Evolutionary conservation across 2,888 invertebrate species (phyloP).

Genomic region (Drosophila borborema): DNA sequence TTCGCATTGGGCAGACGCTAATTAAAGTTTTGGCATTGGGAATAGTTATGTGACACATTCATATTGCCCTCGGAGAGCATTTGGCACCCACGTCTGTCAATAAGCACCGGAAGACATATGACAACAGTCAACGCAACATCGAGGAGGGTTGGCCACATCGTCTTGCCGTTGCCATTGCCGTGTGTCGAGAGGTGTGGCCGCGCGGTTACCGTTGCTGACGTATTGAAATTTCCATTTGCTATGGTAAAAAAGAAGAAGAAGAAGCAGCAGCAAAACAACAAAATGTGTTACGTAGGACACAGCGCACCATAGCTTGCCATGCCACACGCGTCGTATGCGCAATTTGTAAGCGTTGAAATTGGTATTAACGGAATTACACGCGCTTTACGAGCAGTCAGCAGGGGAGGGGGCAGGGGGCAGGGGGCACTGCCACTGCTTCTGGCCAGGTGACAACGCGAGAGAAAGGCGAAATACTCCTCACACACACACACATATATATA

Average conservation of each 20-base stretch:
- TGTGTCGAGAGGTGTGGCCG: slow-evolving; percentile 13
- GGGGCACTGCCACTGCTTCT: slow-evolving; percentile 24
- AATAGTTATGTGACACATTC: slow-evolving; percentile 28
- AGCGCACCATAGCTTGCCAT: slow-evolving; percentile 11
- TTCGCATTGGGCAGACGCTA: slow-evolving; percentile 37
- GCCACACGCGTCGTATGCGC: slow-evolving; percentile 71
- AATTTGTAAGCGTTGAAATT: slow-evolving; percentile 76
- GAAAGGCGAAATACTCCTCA: slow-evolving; percentile 44
- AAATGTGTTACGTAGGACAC: slow-evolving; percentile 20
- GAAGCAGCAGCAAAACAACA: slow-evolving; percentile 3
- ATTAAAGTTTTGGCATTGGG: slow-evolving; percentile 45
- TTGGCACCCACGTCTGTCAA: slow-evolving; percentile 55
- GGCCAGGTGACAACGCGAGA: slow-evolving; percentile 55
- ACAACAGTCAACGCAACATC: slow-evolving; percentile 37
- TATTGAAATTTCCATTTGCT: slow-evolving; percentile 73
- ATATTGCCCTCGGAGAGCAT: slow-evolving; percentile 12
- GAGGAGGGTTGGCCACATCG: slow-evolving; percentile 21
- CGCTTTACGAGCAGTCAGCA: slow-evolving; percentile 67
- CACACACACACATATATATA: neutral
- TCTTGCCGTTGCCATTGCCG: slow-evolving; percentile 17
- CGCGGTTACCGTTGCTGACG: slow-evolving; percentile 57
- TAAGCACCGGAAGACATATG: slow-evolving; percentile 55
- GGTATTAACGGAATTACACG: slow-evolving; percentile 76
- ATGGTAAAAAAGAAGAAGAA: slow-evolving; percentile 35
- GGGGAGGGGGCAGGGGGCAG: neutral